These are phyloP conservation scores for Gastracanthus pulcherrimus DNA, from an alignment of 2,888 invertebrate species.

Conservation along the genomic window DNA sequence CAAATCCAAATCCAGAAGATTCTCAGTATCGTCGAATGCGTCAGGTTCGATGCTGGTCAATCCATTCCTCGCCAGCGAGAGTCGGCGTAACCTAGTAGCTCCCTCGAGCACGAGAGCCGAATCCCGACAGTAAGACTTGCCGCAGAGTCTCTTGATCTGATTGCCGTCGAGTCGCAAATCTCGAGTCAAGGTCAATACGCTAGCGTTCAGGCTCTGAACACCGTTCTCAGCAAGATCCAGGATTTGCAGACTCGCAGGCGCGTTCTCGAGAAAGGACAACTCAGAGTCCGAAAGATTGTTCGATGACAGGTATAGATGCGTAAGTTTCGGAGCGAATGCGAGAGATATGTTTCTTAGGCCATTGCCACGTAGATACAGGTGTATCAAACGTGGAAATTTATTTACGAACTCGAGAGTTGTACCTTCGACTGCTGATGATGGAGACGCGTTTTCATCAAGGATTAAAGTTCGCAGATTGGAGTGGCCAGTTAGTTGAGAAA, in stretches of 20 bases:
- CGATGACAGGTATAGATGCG: slow-evolving; percentile 66
- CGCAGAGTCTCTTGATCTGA: slow-evolving; percentile 62
- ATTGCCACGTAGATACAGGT: slow-evolving; percentile 65
- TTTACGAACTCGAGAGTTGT: slow-evolving; percentile 53
- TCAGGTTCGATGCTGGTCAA: slow-evolving; percentile 61
- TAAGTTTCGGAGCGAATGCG: slow-evolving; percentile 62
- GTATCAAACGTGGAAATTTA: slow-evolving; percentile 61
- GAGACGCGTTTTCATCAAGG: slow-evolving; percentile 62
- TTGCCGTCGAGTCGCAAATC: slow-evolving; percentile 65
- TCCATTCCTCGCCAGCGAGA: slow-evolving; percentile 64
- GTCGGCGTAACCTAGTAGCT: slow-evolving; percentile 57
- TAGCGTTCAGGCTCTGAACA: slow-evolving; percentile 60
- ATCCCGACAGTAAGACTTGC: slow-evolving; percentile 49
- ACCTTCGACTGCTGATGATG: slow-evolving; percentile 13
- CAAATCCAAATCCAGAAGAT: slow-evolving; percentile 63
- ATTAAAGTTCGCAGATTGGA: slow-evolving; percentile 61
- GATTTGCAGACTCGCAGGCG: slow-evolving; percentile 61
- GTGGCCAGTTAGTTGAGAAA: slow-evolving; percentile 63
- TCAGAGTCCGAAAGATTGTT: slow-evolving; percentile 62
- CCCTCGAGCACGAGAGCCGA: slow-evolving; percentile 60
- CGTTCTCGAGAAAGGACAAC: slow-evolving; percentile 57
- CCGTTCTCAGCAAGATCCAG: slow-evolving; percentile 64
- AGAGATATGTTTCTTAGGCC: slow-evolving; percentile 56
- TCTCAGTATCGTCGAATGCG: slow-evolving; percentile 62
- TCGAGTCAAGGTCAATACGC: slow-evolving; percentile 57